Conservation (phyloP, 2,888 invertebrate species). For the Sinotaia quadrata region DNA sequence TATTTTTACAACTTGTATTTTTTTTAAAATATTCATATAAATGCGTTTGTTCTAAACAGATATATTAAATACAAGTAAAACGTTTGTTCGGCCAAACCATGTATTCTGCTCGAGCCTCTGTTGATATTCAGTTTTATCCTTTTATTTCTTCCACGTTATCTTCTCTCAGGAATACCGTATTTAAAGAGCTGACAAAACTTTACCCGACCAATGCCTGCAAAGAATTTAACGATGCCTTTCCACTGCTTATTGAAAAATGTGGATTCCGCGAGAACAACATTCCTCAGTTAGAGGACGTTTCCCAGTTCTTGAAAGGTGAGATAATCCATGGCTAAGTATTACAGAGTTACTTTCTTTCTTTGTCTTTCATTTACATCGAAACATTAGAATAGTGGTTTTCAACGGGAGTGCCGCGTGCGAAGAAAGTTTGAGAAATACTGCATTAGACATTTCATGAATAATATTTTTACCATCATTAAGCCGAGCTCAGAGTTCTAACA, state of each 20-base stretch:
- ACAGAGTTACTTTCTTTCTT: no score
- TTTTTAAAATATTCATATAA: background rate
- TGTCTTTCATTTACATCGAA: no score
- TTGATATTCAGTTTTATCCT: background rate
- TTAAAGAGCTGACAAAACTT: conserved; percentile 85
- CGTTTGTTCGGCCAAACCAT: no score
- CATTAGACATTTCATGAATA: no score
- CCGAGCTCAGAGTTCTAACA: no score
- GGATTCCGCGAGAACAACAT: conserved; percentile 86
- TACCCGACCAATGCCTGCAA: conserved; percentile 97
- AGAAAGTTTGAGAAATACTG: no score
- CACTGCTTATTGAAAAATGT: conserved; percentile 84
- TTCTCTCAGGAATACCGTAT: conserved; percentile 82
- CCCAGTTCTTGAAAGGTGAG: conserved; percentile 86
- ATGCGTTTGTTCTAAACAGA: background rate
- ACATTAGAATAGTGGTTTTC: no score
- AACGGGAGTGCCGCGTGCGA: no score
- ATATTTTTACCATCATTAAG: no score
- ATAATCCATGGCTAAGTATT: no score
- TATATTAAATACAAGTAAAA: no score
- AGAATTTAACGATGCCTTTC: conserved; percentile 98
- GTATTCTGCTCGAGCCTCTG: no score
- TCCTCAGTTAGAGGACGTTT: conserved; percentile 93
- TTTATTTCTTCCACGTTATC: background rate
- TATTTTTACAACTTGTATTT: background rate